Percentiles rank a stretch among this genome's conserved stretches.
phyloP scores from a whole-genome alignment of 2,888 invertebrate genomes.

The Metalampra italica region DNA sequence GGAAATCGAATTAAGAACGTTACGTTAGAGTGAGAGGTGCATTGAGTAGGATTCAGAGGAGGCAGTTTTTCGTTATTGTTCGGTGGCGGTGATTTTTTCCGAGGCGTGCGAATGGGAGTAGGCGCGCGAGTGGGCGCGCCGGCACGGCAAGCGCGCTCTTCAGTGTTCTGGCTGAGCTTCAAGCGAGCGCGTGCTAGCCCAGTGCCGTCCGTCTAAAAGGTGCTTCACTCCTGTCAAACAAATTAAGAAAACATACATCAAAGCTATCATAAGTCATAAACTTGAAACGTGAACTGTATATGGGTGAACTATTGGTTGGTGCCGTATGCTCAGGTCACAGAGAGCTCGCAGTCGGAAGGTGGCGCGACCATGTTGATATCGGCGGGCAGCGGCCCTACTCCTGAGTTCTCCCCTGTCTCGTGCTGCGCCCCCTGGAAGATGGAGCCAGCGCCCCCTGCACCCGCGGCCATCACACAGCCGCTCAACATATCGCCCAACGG shows the following conservation, averaged over 20 bases:
- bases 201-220: slow-evolving; percentile 46
- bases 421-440: slow-evolving; percentile 82
- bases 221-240: slow-evolving; percentile 26
- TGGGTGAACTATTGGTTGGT: slow-evolving; percentile 34
- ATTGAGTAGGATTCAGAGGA: slow-evolving; percentile 55
- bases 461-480: slow-evolving; percentile 65
- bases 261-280: slow-evolving; percentile 23
- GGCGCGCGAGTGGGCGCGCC: slow-evolving; percentile 77
- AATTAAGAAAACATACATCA: slow-evolving; percentile 18
- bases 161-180: slow-evolving; percentile 79
- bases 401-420: slow-evolving; percentile 77
- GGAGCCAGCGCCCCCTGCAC: slow-evolving; percentile 79
- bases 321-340: slow-evolving; percentile 51
- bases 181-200: slow-evolving; percentile 69
- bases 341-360: slow-evolving; percentile 44
- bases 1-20: slow-evolving; percentile 76
- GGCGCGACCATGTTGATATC: slow-evolving; percentile 81
- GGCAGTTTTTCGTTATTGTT: slow-evolving; percentile 74
- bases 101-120: slow-evolving; percentile 77
- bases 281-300: slow-evolving; percentile 40
- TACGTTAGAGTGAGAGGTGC: slow-evolving; percentile 75
- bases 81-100: slow-evolving; percentile 71
- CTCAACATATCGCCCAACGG: slow-evolving; percentile 80
- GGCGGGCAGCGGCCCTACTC: slow-evolving; percentile 79
- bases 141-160: slow-evolving; percentile 74